Evolutionary conservation across 2,113 vertebrate genomes (phyloP), one percentile per base, ranked within the genome.

Genomic region (Furnarius figulus): DNA sequence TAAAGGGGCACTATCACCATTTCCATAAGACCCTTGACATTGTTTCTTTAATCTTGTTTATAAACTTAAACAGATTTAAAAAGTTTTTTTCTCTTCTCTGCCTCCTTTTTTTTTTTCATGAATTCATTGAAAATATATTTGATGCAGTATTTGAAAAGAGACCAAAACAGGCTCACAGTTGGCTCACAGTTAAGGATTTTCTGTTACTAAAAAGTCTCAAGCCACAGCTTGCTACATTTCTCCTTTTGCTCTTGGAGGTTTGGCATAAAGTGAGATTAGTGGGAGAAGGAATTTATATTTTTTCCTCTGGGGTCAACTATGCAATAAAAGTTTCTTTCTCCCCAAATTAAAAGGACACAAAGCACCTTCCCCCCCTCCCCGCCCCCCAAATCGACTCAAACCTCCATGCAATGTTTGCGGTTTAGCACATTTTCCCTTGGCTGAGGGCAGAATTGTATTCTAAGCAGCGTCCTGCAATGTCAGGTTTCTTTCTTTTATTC

Each of bases 11-110:
- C 97, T 97, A 97, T 97, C 97, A 96, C 96, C 92, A 96, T 98
- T 97, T 98, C 96, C 96, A 96, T 97, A 97, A 97, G 96, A 98
- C 96, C 97, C 97, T 97, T 97, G 97, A 97, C 97, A 97, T 97
- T 97, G 97, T 97, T 97, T 97, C 97, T 97, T 97, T 98, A 97
- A 97, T 98, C 97, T 98, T 98, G 97, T 98, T 98, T 98, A 98
- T 97, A 97, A 98, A 98, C 97, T 97, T 98, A 98, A 98, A 98
- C 97, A 98, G 97, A 97, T 98, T 97, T 97, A 9, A 93, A 97
- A 97, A 97, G 80, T 81, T 93, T 93, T 95, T 96, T 87, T 56
- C 49, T 90, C 59, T 85, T 73, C 74, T 22, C 81, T 86, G 52
- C 77, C 81, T 76, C 72, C 16, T 39, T 56, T 74, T 93, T 89